Percentiles rank a stretch among this genome's conserved stretches.
Conservation (phyloP, 2,113 vertebrate genomes). For the Coturnix japonica region DNA sequence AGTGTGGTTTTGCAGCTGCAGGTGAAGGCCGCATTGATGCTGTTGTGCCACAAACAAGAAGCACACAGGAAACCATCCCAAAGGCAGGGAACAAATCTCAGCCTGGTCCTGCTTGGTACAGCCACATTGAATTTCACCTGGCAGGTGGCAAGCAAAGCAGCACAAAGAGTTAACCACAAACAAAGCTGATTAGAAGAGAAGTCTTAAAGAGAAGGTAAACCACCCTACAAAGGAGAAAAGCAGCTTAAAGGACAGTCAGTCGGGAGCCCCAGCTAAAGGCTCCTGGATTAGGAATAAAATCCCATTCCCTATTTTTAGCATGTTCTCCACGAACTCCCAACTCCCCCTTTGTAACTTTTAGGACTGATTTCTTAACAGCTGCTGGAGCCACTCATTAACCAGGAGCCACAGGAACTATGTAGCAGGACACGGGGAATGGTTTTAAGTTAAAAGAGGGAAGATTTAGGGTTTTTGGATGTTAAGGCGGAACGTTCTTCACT, state of each 20-base stretch:
- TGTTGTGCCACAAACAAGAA: neutral
- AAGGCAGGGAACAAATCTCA: accelerated
- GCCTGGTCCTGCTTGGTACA: neutral
- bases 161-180: slow-evolving; percentile 13
- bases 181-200: slow-evolving; percentile 44
- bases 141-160: neutral
- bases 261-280: neutral
- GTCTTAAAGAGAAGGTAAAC: slow-evolving; percentile 5
- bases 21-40: accelerated
- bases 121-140: neutral
- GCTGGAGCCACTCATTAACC: accelerated
- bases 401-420: accelerated
- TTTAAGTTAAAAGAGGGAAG: too few species aligned
- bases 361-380: neutral
- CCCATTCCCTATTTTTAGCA: slow-evolving; percentile 50
- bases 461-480: too few species aligned
- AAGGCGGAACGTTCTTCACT: too few species aligned
- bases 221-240: slow-evolving; percentile 12
- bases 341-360: too few species aligned
- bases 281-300: slow-evolving; percentile 26
- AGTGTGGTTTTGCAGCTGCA: neutral
- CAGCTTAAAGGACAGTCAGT: slow-evolving; percentile 48
- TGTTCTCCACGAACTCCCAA: neutral
- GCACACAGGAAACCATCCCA: accelerated
- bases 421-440: too few species aligned